Evolutionary conservation across 2,888 invertebrate genomes (phyloP), one percentile per base, ranked within the genome.

Genomic region (Noctua fimbriata): DNA sequence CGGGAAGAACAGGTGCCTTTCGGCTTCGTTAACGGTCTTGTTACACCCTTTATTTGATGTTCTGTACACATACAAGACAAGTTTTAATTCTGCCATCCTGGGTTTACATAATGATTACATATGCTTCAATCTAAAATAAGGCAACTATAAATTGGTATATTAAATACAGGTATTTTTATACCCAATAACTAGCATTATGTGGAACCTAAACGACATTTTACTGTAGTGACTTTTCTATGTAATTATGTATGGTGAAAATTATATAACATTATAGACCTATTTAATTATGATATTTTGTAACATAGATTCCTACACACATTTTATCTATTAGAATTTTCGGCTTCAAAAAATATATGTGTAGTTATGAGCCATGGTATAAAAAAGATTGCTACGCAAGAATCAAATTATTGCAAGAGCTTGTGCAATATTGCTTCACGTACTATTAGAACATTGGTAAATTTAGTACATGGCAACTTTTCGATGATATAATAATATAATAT

Each of bases 281-380:
- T 66, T 14, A 47, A 76, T 52, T 18, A 36, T 71, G 24, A 69
- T 76, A 74, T 69, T 85, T 85, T 67, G 44, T 79, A 79, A 75
- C 9, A 74, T 60, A 41, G 28, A 65, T 73, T 82, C 24, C 21
- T 74, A 63, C 24, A 67, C 28, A 36, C 44, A 49, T 69, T 77
- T 65, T 69, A 67, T 81, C 32, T 70, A 76, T 63, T 73, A 71
- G n/a, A 73, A 49, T 72, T 58, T 36, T 55, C 5, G 44, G 69
- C 67, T 79, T 85, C n/a, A 10, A 21, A 65, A 69, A 74, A 75
- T 49, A 44, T 44, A 52, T 73, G 7, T 55, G 2, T 74, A 74
- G n/a, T 47, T 71, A 65, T 71, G 28, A 65, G 81, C 60, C 41
- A 16, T 60, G 18, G 21, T 52, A 73, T 52, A 66, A 82, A 72